Base-by-base conservation (phyloP, 2,888 invertebrate genomes). In the Tinea trinotella region DNA sequence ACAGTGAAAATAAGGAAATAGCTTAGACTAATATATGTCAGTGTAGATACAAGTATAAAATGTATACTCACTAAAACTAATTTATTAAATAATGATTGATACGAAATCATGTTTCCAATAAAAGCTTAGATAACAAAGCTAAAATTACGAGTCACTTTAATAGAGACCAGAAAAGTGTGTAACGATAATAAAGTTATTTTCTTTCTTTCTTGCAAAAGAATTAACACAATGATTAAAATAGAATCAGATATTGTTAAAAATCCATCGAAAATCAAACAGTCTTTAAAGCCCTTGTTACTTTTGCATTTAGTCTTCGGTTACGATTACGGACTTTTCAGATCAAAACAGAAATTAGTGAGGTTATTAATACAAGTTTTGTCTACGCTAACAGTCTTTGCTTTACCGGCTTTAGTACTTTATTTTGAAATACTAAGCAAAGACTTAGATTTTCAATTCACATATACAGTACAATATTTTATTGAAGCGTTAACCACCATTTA, bases 231-330 rank as follows among this genome's bases (percentile, higher is more conserved):
- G 40, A 40, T 4, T 40, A 13, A 2, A 4, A 13, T 12, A 15
- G 13, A 40, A 40, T 13, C 40, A 12, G 13, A 24, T 5, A 9
- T 24, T 5, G 9, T 15, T 2, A 40, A 4, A 40, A 15, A 12
- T 15, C 6, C 5, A 7, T 40, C 15, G 7, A 50, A 50, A 50
- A 24, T 24, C 1, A 50, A 13, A 3, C 1, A 3, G 7, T 12
- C 22, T n/a, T 50, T 50, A 50, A 50, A 24, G 13, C 50, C 50
- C 2, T 15, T 50, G 9, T 24, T 50, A 12, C 18, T 24, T 24
- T 50, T 50, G 9, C 50, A 50, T 18, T 12, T 13, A 1, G 6
- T 50, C 24, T 50, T 50, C 20, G 50, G 50, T 24, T 50, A 50
- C 15, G 50, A 50, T 22, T 50, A 50, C 13, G 50, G 50, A 24